Conservation (phyloP, 2,113 vertebrate genomes). For the Choloepus hoffmanni region DNA sequence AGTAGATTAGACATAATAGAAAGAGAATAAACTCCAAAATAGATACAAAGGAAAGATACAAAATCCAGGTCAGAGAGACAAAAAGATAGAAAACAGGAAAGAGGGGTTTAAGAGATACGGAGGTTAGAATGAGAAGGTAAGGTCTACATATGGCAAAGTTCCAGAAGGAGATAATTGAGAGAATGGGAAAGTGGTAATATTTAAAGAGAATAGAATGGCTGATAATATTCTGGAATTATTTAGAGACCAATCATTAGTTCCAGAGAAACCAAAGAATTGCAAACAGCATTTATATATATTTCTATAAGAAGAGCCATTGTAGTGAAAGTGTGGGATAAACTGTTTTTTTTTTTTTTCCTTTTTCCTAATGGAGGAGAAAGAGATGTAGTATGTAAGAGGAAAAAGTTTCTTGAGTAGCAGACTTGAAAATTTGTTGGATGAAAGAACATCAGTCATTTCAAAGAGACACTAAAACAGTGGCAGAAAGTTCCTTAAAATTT, state of each 20-base stretch:
- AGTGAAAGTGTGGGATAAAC: constrained; percentile 12
- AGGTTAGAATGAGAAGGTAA: not conserved
- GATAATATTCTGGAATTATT: constrained; percentile 13
- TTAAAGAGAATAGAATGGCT: not conserved
- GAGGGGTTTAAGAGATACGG: not conserved
- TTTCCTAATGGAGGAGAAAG: not conserved
- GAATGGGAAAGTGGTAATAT: not conserved
- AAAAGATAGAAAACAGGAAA: not conserved
- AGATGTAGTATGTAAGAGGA: not conserved
- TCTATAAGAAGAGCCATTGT: not conserved
- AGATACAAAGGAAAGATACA: constrained; percentile 9
- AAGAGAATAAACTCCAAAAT: not conserved
- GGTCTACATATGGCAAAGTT: not conserved
- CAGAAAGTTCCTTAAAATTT: constrained; percentile 38
- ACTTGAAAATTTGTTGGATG: not conserved
- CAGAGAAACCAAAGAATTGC: not conserved
- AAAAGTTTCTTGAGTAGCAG: not conserved
- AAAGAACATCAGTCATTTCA: not conserved
- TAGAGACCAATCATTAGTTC: not conserved
- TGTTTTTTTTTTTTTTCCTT: not conserved
- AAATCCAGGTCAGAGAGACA: not conserved
- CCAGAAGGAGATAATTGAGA: not conserved
- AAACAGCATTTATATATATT: not conserved
- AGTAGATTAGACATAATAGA: not conserved
- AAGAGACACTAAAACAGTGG: not conserved